These are phyloP conservation scores for Ganaspis sp. DNA, from an alignment of 1,140 invertebrate species.

Conservation along the genomic window DNA sequence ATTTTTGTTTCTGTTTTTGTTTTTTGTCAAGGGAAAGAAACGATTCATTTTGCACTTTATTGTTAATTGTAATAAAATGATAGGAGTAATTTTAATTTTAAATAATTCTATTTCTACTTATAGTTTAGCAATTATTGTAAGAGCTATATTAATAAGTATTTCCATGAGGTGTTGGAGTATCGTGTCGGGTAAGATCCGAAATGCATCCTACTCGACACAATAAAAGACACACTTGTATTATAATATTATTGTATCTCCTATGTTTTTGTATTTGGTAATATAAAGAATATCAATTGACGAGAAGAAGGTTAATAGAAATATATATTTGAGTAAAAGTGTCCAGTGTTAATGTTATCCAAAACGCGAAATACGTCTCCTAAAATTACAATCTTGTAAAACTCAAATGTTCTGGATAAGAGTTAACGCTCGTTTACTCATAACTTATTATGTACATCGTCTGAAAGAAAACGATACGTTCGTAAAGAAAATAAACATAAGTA, in stretches of 20 bases:
- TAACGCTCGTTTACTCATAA: conserved; percentile 75
- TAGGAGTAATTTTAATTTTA: conserved; percentile 69
- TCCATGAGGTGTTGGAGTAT: conserved; percentile 64
- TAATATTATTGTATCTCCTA: conserved; percentile 72
- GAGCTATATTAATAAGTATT: conserved; percentile 67
- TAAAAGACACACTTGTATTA: conserved; percentile 71
- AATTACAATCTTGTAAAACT: conserved; percentile 34
- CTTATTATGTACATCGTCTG: conserved; percentile 74
- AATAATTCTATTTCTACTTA: conserved; percentile 75
- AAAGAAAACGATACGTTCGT: conserved; percentile 71
- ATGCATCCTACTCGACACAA: conserved; percentile 66
- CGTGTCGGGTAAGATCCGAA: conserved; percentile 64
- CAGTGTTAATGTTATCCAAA: conserved; percentile 72
- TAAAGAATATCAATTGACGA: conserved; percentile 71
- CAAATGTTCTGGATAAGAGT: conserved; percentile 68
- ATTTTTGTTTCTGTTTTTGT: conserved; percentile 1
- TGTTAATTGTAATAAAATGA: conserved; percentile 70
- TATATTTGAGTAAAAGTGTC: conserved; percentile 73
- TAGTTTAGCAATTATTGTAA: conserved; percentile 64
- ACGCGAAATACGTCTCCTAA: conserved; percentile 59
- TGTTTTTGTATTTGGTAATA: conserved; percentile 75
- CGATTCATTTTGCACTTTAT: conserved; percentile 68
- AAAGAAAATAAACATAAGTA: conserved; percentile 75
- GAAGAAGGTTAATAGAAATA: conserved; percentile 71
- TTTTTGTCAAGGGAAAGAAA: conserved; percentile 49